Evolutionary conservation across 2,888 invertebrate genomes (phyloP).

Genomic region (Allophyes oxyacanthae): DNA sequence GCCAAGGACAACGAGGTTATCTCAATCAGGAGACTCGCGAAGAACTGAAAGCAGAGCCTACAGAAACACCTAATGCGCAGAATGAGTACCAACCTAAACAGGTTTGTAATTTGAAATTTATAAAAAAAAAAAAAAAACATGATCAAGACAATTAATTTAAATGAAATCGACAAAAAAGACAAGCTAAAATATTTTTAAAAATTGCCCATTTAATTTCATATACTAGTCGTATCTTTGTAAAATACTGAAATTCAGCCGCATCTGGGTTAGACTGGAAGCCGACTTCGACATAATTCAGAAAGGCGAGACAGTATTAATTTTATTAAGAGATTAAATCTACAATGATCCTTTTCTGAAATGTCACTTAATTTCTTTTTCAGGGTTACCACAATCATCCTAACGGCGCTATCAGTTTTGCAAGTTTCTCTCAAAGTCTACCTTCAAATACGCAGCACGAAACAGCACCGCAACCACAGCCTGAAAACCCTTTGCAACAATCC

Average conservation of each 20-base stretch:
- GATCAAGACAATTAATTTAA: no score
- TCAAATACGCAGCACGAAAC: slow-evolving; percentile 6
- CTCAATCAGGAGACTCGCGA: slow-evolving; percentile 5
- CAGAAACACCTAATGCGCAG: slow-evolving; percentile 26
- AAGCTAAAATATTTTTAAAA: no score
- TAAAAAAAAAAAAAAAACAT: no score
- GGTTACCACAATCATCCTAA: slow-evolving; percentile 65
- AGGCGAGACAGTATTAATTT: no score
- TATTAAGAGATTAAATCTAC: no score
- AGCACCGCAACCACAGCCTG: slow-evolving; percentile 4
- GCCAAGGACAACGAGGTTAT: slow-evolving; percentile 5
- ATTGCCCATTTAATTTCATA: no score
- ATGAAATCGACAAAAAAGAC: no score
- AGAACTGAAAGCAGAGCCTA: slow-evolving; percentile 18
- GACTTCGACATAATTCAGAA: no score
- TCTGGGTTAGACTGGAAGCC: no score
- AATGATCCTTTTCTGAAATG: neutral
- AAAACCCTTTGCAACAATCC: neutral
- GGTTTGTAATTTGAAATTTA: slow-evolving; percentile 16
- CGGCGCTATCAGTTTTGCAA: slow-evolving; percentile 78
- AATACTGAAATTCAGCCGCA: no score
- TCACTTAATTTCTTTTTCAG: slow-evolving; percentile 63
- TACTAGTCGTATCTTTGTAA: no score
- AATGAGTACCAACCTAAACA: slow-evolving; percentile 6
- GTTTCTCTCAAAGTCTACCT: slow-evolving; percentile 71